Percentiles rank a stretch among this genome's conserved stretches.
Evolutionary conservation across 1,140 invertebrate genomes (phyloP).

Genomic region (Cheumatopsyche charites): DNA sequence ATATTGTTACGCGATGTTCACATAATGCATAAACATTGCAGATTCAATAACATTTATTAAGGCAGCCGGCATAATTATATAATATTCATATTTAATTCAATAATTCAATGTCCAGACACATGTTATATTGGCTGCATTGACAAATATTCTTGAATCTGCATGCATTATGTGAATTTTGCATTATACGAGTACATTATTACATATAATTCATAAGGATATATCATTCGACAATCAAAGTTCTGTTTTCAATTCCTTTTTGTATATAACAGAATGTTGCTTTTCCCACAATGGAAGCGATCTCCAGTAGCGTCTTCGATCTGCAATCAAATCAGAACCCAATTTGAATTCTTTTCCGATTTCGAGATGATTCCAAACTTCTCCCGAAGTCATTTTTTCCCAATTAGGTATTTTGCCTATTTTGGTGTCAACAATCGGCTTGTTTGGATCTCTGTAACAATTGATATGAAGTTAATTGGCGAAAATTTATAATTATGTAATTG

Average conservation of each 20-base stretch:
- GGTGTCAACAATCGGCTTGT: background rate
- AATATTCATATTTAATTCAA: no score
- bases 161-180: no score
- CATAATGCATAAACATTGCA: no score
- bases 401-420: background rate
- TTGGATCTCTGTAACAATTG: background rate
- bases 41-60: no score
- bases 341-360: conserved; percentile 31
- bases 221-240: conserved; percentile 12
- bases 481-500: background rate
- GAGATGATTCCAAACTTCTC: conserved; percentile 36
- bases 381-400: conserved; percentile 34
- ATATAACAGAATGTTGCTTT: conserved; percentile 23
- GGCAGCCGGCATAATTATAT: no score
- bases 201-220: no score
- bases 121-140: no score
- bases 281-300: conserved; percentile 39
- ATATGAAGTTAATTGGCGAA: no score
- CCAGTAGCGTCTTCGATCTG: conserved; percentile 40
- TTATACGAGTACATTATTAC: no score
- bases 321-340: conserved; percentile 22
- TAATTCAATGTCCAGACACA: no score
- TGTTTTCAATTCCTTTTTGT: background rate
- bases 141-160: no score
- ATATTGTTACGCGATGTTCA: no score